Conservation (phyloP, 2,797 vertebrate species). For the Pangasius sanitwongsei region DNA sequence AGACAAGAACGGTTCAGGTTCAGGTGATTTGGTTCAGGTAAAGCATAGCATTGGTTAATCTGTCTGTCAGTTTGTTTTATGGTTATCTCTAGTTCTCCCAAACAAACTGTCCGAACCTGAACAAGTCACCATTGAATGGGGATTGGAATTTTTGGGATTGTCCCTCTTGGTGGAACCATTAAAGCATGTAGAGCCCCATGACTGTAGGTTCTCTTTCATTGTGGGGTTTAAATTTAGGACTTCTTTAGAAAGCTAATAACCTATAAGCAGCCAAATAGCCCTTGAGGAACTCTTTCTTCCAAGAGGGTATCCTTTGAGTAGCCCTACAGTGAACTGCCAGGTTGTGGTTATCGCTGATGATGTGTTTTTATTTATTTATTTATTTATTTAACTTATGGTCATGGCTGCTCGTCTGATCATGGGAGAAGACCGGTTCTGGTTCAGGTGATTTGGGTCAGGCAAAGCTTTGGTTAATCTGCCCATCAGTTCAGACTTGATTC, state of each 20-base stretch:
- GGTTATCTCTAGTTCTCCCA: neutral
- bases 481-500: neutral
- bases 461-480: neutral
- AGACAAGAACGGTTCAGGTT: neutral
- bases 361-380: neutral
- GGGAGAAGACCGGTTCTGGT: neutral
- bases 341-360: neutral
- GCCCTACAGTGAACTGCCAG: neutral
- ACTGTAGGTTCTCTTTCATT: neutral
- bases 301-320: neutral
- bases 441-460: neutral
- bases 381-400: neutral
- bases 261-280: neutral
- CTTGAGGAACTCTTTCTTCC: neutral
- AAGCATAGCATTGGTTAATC: neutral
- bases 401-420: neutral
- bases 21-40: neutral
- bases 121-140: neutral
- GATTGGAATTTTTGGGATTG: neutral
- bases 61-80: neutral
- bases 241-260: neutral
- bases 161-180: neutral
- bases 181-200: neutral
- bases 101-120: neutral
- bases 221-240: neutral